A percentile compares a stretch with the other conserved stretches of the same genome.
These are phyloP conservation scores for Thamnophis sirtalis DNA, from an alignment of 2,113 vertebrate species.

Conservation along the genomic window DNA sequence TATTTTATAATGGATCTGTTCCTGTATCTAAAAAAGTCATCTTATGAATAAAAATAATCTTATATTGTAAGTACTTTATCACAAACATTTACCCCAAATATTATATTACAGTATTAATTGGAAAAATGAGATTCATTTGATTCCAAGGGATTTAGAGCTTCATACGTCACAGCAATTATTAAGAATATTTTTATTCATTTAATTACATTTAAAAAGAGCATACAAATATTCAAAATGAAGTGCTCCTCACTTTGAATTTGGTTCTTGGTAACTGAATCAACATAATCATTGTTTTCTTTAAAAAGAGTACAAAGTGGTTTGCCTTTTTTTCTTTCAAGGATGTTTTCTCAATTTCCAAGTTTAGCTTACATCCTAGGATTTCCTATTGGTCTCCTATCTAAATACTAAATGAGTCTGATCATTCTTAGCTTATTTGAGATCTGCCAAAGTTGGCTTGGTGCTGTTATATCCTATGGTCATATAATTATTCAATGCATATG, in stretches of 20 bases:
- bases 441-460: neutral
- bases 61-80: conserved; percentile 12
- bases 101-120: neutral
- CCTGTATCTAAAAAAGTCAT: neutral
- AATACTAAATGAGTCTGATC: neutral
- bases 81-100: conserved; percentile 11
- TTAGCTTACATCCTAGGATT: neutral
- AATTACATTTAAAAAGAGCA: neutral
- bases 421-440: neutral
- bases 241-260: neutral
- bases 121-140: neutral
- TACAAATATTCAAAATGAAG: neutral
- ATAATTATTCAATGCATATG: neutral
- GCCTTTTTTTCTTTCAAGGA: neutral
- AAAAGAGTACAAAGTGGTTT: neutral
- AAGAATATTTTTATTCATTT: neutral
- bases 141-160: neutral
- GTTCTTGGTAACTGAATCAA: neutral
- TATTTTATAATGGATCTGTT: conserved; percentile 42
- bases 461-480: neutral
- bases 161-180: neutral
- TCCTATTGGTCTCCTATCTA: neutral
- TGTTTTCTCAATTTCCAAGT: neutral
- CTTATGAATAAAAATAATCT: neutral
- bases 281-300: neutral